Evolutionary conservation across 2,113 vertebrate genomes (phyloP).

Genomic region (Hippocampus guttulatus): DNA sequence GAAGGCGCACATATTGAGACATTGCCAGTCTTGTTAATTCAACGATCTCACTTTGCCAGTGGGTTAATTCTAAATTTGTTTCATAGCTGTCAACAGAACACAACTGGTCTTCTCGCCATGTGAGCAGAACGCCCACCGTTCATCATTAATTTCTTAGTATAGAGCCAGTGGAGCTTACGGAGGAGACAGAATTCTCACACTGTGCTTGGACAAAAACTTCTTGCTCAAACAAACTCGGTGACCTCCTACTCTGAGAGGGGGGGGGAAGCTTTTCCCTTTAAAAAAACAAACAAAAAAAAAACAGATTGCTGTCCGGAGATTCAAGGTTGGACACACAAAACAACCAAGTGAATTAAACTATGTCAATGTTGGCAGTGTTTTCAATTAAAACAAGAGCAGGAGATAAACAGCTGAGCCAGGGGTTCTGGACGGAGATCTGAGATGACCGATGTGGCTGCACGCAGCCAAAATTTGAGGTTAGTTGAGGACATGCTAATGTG

Average conservation of each 20-base stretch:
- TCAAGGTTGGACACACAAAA: conserved; percentile 35
- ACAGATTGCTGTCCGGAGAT: conserved; percentile 30
- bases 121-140: conserved; percentile 18
- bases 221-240: conserved; percentile 60
- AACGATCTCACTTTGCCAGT: neutral
- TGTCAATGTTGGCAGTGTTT: conserved; percentile 72
- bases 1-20: neutral
- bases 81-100: neutral
- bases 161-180: conserved; percentile 22
- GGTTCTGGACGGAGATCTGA: conserved; percentile 60
- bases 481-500: conserved; percentile 74
- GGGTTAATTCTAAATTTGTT: neutral
- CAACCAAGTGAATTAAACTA: conserved; percentile 64
- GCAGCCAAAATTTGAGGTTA: conserved; percentile 59
- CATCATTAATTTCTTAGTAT: conserved; percentile 25
- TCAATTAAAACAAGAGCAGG: conserved; percentile 68
- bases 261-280: no score
- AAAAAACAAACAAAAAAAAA: conserved; percentile 22
- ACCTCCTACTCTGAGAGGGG: conserved; percentile 38
- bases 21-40: neutral
- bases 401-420: conserved; percentile 65
- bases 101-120: neutral
- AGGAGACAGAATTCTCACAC: conserved; percentile 25
- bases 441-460: conserved; percentile 25
- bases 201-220: conserved; percentile 32